A percentile compares a stretch with the other conserved stretches of the same genome.
These are phyloP conservation scores for Rhabdomys dilectus DNA, from an alignment of 2,113 vertebrate species.

Conservation along the genomic window DNA sequence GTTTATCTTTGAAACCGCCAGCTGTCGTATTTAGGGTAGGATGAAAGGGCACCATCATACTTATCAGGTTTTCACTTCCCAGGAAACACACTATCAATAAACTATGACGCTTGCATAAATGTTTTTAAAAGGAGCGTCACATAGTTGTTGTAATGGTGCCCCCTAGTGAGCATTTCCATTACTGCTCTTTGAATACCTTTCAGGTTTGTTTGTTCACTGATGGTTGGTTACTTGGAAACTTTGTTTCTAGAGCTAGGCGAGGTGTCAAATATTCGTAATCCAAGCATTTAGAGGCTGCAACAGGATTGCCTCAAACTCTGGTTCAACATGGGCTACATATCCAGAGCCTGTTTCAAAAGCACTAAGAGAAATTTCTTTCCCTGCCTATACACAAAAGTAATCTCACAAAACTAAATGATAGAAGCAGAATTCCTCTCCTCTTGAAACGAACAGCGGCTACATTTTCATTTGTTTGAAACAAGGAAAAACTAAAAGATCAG, in stretches of 20 bases:
- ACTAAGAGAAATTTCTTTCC: neutral
- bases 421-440: neutral
- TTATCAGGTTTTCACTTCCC: neutral
- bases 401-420: neutral
- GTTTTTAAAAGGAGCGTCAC: neutral
- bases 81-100: slow-evolving; percentile 12
- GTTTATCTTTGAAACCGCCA: slow-evolving; percentile 30
- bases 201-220: neutral
- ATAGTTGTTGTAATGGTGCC: slow-evolving; percentile 81
- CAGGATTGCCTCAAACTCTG: neutral
- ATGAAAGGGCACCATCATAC: neutral
- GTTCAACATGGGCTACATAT: neutral
- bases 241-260: neutral
- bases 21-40: neutral
- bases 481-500: slow-evolving; percentile 2
- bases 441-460: neutral
- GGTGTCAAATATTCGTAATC: neutral
- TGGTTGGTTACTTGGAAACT: slow-evolving; percentile 19
- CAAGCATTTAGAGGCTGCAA: neutral
- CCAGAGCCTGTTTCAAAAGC: neutral
- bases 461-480: slow-evolving; percentile 4
- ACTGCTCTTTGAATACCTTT: neutral
- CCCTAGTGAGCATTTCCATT: slow-evolving; percentile 79
- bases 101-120: neutral
- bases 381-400: neutral